Conservation (phyloP, 2,113 vertebrate species). For the Chionomys nivalis region DNA sequence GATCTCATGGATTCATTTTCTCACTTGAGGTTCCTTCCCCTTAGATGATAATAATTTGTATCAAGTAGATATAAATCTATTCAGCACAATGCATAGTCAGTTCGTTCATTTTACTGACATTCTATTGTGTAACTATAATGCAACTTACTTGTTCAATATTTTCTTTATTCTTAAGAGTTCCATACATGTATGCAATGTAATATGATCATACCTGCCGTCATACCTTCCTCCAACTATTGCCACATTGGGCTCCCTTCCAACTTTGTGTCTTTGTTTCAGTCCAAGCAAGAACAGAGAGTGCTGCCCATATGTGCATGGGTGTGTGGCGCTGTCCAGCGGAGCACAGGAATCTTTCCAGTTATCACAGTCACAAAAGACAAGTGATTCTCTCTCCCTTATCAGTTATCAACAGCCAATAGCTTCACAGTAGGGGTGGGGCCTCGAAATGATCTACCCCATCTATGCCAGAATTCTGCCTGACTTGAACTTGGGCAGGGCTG, state of each 20-base stretch:
- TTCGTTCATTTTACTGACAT: conserved; percentile 34
- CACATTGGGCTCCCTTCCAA: not conserved
- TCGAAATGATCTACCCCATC: not conserved
- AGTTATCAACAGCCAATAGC: not conserved
- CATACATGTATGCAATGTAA: not conserved
- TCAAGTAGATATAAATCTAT: not conserved
- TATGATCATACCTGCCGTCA: not conserved
- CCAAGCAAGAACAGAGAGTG: not conserved
- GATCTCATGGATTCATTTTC: not conserved
- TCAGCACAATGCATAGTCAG: not conserved
- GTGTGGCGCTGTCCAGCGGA: not conserved
- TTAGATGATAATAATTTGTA: not conserved
- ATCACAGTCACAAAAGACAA: not conserved
- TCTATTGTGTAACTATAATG: not conserved
- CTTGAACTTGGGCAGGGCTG: not conserved
- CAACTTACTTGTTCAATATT: not conserved
- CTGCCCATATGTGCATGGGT: not conserved
- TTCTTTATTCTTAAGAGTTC: not conserved
- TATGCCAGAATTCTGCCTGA: not conserved
- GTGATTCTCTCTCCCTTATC: too few species aligned
- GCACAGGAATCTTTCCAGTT: not conserved
- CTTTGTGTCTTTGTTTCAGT: not conserved
- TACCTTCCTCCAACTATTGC: not conserved
- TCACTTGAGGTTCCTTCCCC: not conserved
- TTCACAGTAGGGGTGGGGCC: not conserved